These are phyloP conservation scores for Paramormyrops hopkinsi DNA, from an alignment of 2,797 vertebrate genomes.

Conservation along the genomic window DNA sequence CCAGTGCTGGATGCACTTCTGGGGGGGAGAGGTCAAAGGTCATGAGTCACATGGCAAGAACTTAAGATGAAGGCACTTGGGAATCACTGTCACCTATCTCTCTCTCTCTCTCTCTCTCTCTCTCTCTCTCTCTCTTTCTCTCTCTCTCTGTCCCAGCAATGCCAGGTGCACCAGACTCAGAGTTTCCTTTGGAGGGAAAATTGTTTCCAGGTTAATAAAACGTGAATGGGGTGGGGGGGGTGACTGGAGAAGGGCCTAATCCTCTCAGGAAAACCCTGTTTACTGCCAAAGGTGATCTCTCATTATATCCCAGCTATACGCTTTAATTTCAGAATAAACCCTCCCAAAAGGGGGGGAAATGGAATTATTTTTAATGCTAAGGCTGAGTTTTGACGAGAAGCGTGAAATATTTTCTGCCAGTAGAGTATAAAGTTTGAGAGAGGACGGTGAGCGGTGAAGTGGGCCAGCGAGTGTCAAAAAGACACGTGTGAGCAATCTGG, in stretches of 20 bases:
- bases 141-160: not conserved
- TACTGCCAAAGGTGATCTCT: not conserved
- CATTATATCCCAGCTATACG: not conserved
- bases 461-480: not conserved
- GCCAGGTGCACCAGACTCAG: not conserved
- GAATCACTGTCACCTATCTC: not conserved
- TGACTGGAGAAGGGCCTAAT: not conserved
- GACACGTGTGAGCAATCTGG: not conserved
- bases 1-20: not conserved
- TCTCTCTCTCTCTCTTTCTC: not conserved
- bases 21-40: not conserved
- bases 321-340: not conserved
- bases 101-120: not conserved
- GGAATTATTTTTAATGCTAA: not conserved
- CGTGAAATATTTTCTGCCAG: not conserved
- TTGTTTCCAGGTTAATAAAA: conserved; percentile 21
- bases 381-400: not conserved
- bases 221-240: not conserved
- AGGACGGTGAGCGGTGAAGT: not conserved
- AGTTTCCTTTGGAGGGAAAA: conserved; percentile 10
- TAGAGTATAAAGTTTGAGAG: not conserved
- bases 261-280: not conserved
- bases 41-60: not conserved
- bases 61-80: not conserved
- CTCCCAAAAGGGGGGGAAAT: not conserved